phyloP scores from a whole-genome alignment of 1,140 invertebrate genomes.

The Anadara kagoshimensis region DNA sequence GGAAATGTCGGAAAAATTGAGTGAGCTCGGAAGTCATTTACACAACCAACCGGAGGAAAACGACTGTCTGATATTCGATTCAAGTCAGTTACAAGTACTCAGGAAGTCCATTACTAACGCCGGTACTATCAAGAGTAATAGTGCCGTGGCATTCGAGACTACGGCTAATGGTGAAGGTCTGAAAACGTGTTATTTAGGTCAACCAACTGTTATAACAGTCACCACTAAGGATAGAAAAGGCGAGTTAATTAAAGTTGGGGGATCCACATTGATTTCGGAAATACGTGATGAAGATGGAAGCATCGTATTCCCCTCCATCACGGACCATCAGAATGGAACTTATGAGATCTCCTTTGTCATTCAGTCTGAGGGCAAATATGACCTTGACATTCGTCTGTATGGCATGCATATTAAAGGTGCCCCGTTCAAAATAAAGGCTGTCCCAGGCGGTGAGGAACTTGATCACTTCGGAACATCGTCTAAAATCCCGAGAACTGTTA shows the following conservation, averaged over 20 bases:
- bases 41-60: conserved; percentile 75
- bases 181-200: conserved; percentile 67
- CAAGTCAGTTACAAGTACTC: conserved; percentile 63
- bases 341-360: conserved; percentile 75
- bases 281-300: conserved; percentile 53
- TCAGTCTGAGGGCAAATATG: conserved; percentile 70
- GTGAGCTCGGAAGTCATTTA: conserved; percentile 72
- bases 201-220: conserved; percentile 69
- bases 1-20: conserved; percentile 76
- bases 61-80: conserved; percentile 71
- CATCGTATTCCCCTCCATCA: conserved; percentile 65
- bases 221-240: conserved; percentile 73
- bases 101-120: conserved; percentile 69
- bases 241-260: conserved; percentile 70
- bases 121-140: conserved; percentile 72
- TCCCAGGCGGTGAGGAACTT: conserved; percentile 51
- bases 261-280: conserved; percentile 59
- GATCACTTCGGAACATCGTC: conserved; percentile 50
- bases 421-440: conserved; percentile 73
- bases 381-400: conserved; percentile 73
- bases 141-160: conserved; percentile 73
- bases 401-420: conserved; percentile 75
- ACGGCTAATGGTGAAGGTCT: conserved; percentile 75
- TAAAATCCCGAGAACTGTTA: conserved; percentile 63
- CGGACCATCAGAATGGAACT: conserved; percentile 75